Percentiles rank a stretch among this genome's conserved stretches.
phyloP scores from a whole-genome alignment of 2,888 invertebrate genomes.

The Chaetogeoica ovagalla region DNA sequence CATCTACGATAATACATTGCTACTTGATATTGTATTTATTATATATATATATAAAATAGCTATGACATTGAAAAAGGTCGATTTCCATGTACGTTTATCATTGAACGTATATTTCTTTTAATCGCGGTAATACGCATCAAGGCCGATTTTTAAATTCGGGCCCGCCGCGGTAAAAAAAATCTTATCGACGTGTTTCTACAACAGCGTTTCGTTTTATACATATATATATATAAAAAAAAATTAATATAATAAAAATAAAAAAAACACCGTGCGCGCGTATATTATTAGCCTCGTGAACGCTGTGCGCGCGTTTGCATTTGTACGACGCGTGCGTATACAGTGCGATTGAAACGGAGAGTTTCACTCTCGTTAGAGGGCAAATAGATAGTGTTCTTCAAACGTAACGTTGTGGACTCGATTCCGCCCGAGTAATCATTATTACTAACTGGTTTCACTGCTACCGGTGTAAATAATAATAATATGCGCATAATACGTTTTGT shows the following conservation, averaged over 20 bases:
- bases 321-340: conserved; percentile 1
- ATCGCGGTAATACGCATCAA: neutral
- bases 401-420: too few species aligned
- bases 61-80: conserved; percentile 25
- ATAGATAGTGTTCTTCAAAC: neutral
- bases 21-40: neutral
- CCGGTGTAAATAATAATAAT: too few species aligned
- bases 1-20: too few species aligned
- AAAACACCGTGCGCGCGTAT: too few species aligned
- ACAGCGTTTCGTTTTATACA: neutral
- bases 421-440: too few species aligned
- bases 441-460: neutral
- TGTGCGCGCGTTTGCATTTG: too few species aligned
- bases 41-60: neutral
- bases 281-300: too few species aligned
- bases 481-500: too few species aligned
- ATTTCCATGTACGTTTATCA: neutral
- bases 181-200: neutral
- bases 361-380: conserved; percentile 22
- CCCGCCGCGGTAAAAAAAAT: neutral
- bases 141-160: neutral
- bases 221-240: neutral
- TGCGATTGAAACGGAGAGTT: neutral
- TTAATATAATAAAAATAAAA: neutral
- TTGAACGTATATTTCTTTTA: neutral